Percentiles rank a stretch among this genome's conserved stretches.
These are phyloP conservation scores for Hedychridium roseum DNA, from an alignment of 2,888 invertebrate genomes.

Conservation along the genomic window DNA sequence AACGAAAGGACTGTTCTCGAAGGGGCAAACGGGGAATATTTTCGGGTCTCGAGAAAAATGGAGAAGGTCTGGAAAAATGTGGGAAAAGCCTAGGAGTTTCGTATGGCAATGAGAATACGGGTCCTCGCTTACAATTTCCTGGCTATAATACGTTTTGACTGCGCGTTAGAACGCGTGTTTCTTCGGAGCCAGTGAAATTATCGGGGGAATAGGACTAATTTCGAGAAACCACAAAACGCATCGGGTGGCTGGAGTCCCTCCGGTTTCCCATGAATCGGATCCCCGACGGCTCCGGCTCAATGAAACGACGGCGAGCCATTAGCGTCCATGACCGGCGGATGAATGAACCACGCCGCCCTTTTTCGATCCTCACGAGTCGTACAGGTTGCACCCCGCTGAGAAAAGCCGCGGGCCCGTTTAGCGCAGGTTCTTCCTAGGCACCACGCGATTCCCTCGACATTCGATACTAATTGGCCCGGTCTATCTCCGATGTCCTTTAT, in stretches of 20 bases:
- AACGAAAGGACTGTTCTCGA: too few relatives aligned
- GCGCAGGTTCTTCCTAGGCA: constrained; percentile 36
- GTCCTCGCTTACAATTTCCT: too few relatives aligned
- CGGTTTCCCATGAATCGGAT: constrained; percentile 48
- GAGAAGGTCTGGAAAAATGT: too few relatives aligned
- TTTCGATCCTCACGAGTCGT: constrained; percentile 44
- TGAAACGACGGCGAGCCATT: constrained; percentile 51
- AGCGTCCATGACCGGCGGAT: constrained; percentile 38
- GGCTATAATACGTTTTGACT: too few relatives aligned
- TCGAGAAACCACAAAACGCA: not conserved
- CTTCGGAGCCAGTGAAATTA: too few relatives aligned
- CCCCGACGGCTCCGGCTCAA: constrained; percentile 48
- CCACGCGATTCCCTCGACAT: not conserved
- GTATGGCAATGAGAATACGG: too few relatives aligned
- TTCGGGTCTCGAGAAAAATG: too few relatives aligned
- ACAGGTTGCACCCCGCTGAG: constrained; percentile 52
- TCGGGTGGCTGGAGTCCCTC: constrained; percentile 13
- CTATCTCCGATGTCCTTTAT: constrained; percentile 14
- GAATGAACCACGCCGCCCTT: constrained; percentile 44
- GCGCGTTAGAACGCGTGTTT: too few relatives aligned
- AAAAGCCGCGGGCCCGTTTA: constrained; percentile 38
- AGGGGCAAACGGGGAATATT: too few relatives aligned
- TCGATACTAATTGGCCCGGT: too few relatives aligned
- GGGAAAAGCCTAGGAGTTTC: too few relatives aligned
- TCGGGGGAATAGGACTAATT: too few relatives aligned